phyloP scores from a whole-genome alignment of 2,888 invertebrate species.

The Drosophila diplacantha region DNA sequence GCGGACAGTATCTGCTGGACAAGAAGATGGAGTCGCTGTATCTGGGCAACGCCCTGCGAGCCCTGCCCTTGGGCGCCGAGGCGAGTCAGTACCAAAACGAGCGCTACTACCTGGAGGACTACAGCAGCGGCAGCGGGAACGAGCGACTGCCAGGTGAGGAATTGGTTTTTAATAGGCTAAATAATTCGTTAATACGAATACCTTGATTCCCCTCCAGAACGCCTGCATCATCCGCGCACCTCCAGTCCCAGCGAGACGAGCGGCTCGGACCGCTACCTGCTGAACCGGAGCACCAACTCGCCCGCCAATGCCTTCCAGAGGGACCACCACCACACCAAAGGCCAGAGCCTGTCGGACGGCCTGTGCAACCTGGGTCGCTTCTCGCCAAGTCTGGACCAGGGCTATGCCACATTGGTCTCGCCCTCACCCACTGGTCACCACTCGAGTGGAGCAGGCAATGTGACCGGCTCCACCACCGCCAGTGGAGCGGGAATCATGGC shows the following conservation, averaged over 20 bases:
- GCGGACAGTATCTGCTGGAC: conserved; percentile 75
- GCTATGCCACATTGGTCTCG: conserved; percentile 87
- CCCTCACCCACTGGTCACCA: conserved; percentile 79
- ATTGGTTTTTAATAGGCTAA: neutral
- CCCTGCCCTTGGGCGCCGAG: conserved; percentile 76
- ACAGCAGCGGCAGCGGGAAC: conserved; percentile 72
- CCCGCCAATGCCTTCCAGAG: conserved; percentile 75
- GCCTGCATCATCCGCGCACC: conserved; percentile 72
- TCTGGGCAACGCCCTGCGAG: conserved; percentile 75
- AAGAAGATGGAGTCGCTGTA: conserved; percentile 78
- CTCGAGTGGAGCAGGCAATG: conserved; percentile 45
- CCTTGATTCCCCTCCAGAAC: conserved; percentile 50
- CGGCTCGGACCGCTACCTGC: conserved; percentile 77
- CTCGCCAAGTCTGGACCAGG: conserved; percentile 87
- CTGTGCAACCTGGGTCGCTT: conserved; percentile 78
- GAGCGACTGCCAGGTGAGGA: conserved; percentile 72
- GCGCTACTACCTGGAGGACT: conserved; percentile 76
- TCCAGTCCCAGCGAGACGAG: conserved; percentile 78
- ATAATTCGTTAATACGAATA: neutral
- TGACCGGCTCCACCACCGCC: conserved; percentile 77
- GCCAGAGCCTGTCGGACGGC: conserved; percentile 77
- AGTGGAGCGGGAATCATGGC: conserved; percentile 46
- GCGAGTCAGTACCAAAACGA: conserved; percentile 77
- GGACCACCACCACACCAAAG: conserved; percentile 76
- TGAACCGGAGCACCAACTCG: conserved; percentile 75